Evolutionary conservation across 2,797 vertebrate genomes (phyloP).

Genomic region (Philypnodon macrostomus): DNA sequence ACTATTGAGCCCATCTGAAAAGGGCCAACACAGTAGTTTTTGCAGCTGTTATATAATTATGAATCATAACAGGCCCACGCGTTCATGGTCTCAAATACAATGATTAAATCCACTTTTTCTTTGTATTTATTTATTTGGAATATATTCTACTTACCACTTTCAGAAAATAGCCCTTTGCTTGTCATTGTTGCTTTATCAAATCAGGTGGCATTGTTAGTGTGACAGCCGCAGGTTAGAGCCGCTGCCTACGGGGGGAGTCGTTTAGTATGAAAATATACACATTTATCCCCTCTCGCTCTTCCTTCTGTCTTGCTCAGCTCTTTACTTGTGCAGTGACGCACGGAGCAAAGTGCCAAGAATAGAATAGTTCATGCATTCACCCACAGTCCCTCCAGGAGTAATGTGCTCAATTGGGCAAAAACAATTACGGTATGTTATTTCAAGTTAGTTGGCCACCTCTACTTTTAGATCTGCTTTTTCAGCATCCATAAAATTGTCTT

Average conservation of each 20-base stretch:
- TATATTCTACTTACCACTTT: too few species aligned
- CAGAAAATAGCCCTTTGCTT: constrained; percentile 14
- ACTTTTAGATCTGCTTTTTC: constrained; percentile 20
- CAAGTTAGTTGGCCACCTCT: constrained; percentile 34
- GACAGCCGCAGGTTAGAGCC: constrained; percentile 63
- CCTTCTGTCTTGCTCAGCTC: constrained; percentile 41
- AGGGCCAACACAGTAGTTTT: constrained; percentile 28
- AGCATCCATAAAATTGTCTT: neutral
- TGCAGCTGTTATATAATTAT: constrained; percentile 56
- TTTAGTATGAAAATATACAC: constrained; percentile 46
- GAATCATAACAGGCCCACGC: constrained; percentile 40
- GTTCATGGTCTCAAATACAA: constrained; percentile 26
- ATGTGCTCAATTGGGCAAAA: constrained; percentile 62
- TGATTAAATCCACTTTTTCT: too few species aligned
- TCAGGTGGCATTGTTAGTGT: constrained; percentile 50
- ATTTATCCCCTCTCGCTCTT: constrained; percentile 6
- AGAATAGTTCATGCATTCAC: constrained; percentile 57
- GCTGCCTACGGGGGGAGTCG: constrained; percentile 50
- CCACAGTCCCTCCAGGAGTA: constrained; percentile 52
- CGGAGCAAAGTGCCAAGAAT: constrained; percentile 59
- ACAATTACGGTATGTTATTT: constrained; percentile 44
- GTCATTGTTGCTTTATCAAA: constrained; percentile 55
- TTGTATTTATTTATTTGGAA: too few species aligned
- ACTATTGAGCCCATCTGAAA: constrained; percentile 46
- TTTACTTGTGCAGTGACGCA: constrained; percentile 59